Base-by-base conservation (phyloP, 2,113 vertebrate species). In the Halcyon malimbica region DNA sequence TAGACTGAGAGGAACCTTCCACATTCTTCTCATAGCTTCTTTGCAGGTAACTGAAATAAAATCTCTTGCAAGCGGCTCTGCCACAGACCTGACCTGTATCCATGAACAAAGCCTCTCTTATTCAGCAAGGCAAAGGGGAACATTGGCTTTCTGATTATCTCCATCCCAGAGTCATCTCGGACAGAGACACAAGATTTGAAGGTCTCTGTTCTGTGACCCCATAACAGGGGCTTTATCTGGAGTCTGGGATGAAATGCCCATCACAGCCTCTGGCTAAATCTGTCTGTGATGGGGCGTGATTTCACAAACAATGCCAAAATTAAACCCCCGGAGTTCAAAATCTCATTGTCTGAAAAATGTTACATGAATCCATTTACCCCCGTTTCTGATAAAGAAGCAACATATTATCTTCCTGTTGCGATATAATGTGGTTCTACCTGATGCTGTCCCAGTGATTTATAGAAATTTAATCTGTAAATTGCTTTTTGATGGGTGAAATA, bases 61-160 rank as follows among this genome's bases (percentile, higher is more conserved):
- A 94, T 39, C 87, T 51, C 75, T 39, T 15, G 24, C 33, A 9
- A 44, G 63, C 3, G 0, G 37, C 67, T 53, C 54, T 70, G 83
- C 60, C 67, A 12, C 70, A 51, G 39, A 57, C 62, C 83, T 54
- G 69, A 75, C 35, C 70, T 53, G 67, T 24, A 20, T 41, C 70
- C 54, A 73, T 10, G 83, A 94, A 97, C 96, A 97, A 97, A 95
- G 90, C 76, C 56, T 29, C 79, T 78, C 35, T 96, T 96, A 93
- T 94, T 88, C 79, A 17, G n/a, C 2, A 1, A 70, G n/a, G 82
- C 75, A 42, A 90, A 59, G 33, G 54, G 29, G 79, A 85, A 37
- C 83, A 67, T 67, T 25, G 4, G 23, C 46, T 65, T 90, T 48
- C 68, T 53, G 60, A 80, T 81, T 60, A 48, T 90, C 90, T 86